These are phyloP conservation scores for Diceros bicornis DNA, from an alignment of 2,797 vertebrate genomes.

Conservation along the genomic window DNA sequence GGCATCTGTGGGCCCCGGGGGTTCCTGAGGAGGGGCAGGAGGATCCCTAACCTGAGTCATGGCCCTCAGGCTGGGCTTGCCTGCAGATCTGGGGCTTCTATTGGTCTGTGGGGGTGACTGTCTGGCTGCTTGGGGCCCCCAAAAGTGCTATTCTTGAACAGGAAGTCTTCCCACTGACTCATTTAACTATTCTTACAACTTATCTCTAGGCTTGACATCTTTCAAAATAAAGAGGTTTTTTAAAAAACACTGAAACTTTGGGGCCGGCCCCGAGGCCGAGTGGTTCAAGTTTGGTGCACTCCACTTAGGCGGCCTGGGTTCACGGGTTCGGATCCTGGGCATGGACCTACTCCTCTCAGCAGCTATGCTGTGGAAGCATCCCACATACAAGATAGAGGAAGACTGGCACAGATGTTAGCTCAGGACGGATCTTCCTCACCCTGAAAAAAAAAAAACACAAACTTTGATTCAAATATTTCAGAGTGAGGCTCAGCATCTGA, in stretches of 20 bases:
- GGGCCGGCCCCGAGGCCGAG: too few species aligned
- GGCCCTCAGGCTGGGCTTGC: background rate
- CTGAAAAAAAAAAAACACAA: background rate
- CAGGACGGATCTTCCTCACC: too few species aligned
- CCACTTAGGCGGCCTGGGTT: too few species aligned
- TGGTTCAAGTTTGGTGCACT: too few species aligned
- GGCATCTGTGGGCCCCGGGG: background rate
- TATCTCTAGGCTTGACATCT: slow-evolving; percentile 11
- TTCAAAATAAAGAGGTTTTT: slow-evolving; percentile 19
- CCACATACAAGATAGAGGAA: too few species aligned
- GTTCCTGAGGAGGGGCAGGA: background rate
- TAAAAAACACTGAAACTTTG: background rate
- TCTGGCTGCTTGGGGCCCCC: background rate
- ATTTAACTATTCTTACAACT: slow-evolving; percentile 8
- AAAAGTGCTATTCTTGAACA: background rate
- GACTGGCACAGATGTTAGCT: too few species aligned
- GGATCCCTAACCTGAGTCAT: background rate
- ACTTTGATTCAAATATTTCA: slow-evolving; percentile 44
- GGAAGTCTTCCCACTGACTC: background rate
- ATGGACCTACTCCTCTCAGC: too few species aligned
- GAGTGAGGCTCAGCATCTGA: background rate
- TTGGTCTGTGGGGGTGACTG: background rate
- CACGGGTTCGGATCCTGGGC: too few species aligned
- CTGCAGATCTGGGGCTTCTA: background rate
- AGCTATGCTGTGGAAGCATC: too few species aligned